These are phyloP conservation scores for Cydia splendana DNA, from an alignment of 1,140 invertebrate genomes.

Conservation along the genomic window DNA sequence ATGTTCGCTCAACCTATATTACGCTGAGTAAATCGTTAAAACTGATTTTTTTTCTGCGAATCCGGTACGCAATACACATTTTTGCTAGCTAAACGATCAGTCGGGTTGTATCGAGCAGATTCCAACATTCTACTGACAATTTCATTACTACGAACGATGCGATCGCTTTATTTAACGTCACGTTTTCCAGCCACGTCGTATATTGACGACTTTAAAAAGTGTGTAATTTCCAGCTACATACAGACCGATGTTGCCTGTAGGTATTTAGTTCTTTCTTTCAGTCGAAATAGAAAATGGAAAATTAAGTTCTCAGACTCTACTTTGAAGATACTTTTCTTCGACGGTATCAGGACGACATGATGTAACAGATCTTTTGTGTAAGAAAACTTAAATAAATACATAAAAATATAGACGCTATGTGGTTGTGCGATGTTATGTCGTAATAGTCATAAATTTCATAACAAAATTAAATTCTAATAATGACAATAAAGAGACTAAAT, in stretches of 20 bases:
- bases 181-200: not conserved
- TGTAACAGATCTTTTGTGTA: too few relatives aligned
- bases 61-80: not conserved
- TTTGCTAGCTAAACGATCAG: not conserved
- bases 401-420: not conserved
- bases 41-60: not conserved
- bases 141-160: not conserved
- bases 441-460: not conserved
- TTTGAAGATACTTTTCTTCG: too few relatives aligned
- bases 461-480: too few relatives aligned
- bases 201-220: not conserved
- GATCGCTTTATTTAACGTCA: not conserved
- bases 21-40: not conserved
- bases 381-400: too few relatives aligned
- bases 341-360: too few relatives aligned
- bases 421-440: not conserved
- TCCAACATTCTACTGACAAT: not conserved
- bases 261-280: too few relatives aligned
- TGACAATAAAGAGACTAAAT: not conserved
- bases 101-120: not conserved
- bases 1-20: not conserved
- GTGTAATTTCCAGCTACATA: too few relatives aligned
- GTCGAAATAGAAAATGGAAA: too few relatives aligned
- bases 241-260: too few relatives aligned
- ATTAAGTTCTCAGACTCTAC: too few relatives aligned